A percentile compares a stretch with the other conserved stretches of the same genome.
phyloP scores from a whole-genome alignment of 2,888 invertebrate genomes.

The Sarcophaga carnaria region DNA sequence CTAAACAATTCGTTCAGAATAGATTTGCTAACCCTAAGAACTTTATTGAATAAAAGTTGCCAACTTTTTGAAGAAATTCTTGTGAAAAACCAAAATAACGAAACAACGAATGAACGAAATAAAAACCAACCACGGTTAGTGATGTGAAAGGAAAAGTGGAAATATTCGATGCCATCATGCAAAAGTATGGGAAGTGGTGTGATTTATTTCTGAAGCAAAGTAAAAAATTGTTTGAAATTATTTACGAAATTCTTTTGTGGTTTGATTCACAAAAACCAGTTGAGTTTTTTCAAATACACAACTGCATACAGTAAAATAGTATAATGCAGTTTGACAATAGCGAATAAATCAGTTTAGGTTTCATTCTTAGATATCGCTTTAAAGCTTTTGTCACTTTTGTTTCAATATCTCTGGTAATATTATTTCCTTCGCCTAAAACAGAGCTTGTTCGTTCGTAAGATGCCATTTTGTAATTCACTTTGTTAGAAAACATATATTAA shows the following conservation, averaged over 20 bases:
- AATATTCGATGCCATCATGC: neutral
- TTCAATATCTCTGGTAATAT: too few relatives aligned
- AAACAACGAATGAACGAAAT: neutral
- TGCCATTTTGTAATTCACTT: too few relatives aligned
- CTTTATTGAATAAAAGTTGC: conserved; percentile 1
- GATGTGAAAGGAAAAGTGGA: neutral
- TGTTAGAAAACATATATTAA: too few relatives aligned
- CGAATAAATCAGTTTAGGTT: too few relatives aligned
- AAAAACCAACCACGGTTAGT: neutral
- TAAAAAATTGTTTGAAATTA: neutral
- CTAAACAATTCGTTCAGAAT: conserved; percentile 11
- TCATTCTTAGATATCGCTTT: too few relatives aligned
- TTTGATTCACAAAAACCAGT: neutral
- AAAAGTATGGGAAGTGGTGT: neutral
- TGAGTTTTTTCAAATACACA: neutral
- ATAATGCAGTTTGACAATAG: too few relatives aligned
- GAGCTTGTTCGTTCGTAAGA: too few relatives aligned
- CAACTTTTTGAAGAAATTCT: conserved; percentile 18
- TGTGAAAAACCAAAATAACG: neutral
- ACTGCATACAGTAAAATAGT: too few relatives aligned
- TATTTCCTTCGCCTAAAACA: too few relatives aligned
- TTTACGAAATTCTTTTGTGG: neutral
- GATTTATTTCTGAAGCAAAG: neutral
- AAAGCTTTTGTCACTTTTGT: too few relatives aligned
- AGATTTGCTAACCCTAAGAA: conserved; percentile 35